phyloP scores from a whole-genome alignment of 2,797 vertebrate species.

The Micromesistius poutassou region DNA sequence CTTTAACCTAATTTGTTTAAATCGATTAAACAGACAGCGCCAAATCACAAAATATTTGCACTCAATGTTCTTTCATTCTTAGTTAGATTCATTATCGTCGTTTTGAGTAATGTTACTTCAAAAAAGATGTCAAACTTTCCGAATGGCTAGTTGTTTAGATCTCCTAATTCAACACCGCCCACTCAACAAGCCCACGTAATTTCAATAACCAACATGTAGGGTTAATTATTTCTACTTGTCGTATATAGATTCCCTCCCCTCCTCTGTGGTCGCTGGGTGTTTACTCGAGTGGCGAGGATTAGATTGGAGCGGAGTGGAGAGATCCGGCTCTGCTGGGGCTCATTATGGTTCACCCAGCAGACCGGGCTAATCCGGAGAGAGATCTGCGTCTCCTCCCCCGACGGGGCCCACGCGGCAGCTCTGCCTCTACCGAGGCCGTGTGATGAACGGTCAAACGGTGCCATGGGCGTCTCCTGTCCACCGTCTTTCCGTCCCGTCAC shows the following conservation, averaged over 20 bases:
- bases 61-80: too few relatives aligned
- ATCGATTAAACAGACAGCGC: background rate
- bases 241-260: background rate
- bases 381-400: conserved; percentile 30
- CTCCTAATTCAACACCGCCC: background rate
- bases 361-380: background rate
- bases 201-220: background rate
- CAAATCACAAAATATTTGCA: background rate
- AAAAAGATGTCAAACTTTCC: background rate
- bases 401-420: conserved; percentile 29
- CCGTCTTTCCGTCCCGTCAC: background rate
- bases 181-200: background rate
- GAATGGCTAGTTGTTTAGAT: background rate
- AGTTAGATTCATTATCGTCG: background rate
- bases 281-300: background rate
- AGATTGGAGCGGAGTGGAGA: background rate
- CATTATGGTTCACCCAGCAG: background rate
- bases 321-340: background rate
- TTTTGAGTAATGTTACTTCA: background rate
- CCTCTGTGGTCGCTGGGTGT: background rate
- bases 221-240: background rate
- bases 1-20: background rate
- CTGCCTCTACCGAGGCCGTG: conserved; percentile 18
- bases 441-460: conserved; percentile 45
- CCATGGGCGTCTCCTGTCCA: conserved; percentile 26